Conservation (phyloP, 2,797 vertebrate genomes). For the Protonibea diacanthus region DNA sequence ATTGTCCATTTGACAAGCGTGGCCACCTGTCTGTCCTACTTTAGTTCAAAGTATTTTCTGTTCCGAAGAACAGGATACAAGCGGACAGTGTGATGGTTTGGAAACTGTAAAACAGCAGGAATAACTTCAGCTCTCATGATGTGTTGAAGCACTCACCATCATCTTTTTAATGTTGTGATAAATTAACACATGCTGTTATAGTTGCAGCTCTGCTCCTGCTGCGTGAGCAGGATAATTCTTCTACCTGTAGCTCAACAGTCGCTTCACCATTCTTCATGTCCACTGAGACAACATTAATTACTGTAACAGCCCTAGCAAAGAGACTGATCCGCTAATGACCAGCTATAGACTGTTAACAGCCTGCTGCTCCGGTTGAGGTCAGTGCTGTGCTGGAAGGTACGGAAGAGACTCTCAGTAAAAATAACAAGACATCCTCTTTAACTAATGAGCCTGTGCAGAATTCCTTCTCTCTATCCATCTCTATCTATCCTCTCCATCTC, state of each 20-base stretch:
- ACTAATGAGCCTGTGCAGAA: slow-evolving; percentile 40
- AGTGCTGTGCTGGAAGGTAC: slow-evolving; percentile 32
- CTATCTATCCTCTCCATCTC: slow-evolving; percentile 1
- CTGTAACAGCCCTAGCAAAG: slow-evolving; percentile 32
- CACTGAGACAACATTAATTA: slow-evolving; percentile 49
- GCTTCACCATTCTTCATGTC: slow-evolving; percentile 14
- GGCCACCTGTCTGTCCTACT: slow-evolving; percentile 35
- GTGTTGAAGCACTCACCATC: slow-evolving; percentile 21
- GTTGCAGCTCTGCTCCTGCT: slow-evolving; percentile 6
- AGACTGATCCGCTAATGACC: slow-evolving; percentile 51
- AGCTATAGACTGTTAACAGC: slow-evolving; percentile 52
- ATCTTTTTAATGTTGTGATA: not conserved
- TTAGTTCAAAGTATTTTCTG: not conserved
- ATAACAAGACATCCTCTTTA: slow-evolving; percentile 53
- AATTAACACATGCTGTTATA: not conserved
- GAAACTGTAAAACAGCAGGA: not conserved
- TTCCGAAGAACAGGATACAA: not conserved
- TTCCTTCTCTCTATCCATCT: not conserved
- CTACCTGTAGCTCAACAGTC: slow-evolving; percentile 28
- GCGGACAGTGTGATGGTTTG: not conserved
- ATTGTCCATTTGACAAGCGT: slow-evolving; percentile 4
- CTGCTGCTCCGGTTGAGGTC: slow-evolving; percentile 38
- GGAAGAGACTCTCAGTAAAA: slow-evolving; percentile 37
- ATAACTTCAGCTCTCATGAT: not conserved
- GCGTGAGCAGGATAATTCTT: slow-evolving; percentile 9